Conservation (phyloP, 2,888 invertebrate genomes). For the Chouioia cunea region DNA sequence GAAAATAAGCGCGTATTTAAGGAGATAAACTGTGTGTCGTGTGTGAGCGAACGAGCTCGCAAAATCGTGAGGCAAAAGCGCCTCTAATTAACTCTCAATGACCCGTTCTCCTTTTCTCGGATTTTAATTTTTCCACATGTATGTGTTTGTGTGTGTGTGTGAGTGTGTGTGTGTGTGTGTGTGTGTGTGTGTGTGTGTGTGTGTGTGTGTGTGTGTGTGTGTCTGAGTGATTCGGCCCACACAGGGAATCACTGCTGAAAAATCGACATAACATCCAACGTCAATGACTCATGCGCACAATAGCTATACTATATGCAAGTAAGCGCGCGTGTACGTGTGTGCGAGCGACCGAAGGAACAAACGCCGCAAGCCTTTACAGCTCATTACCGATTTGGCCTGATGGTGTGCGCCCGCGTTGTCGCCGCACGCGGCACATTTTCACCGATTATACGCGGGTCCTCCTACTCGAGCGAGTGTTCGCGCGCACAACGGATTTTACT, state of each 20-base stretch:
- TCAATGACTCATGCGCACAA: slow-evolving; percentile 50
- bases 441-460: slow-evolving; percentile 38
- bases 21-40: slow-evolving; percentile 1
- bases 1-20: slow-evolving; percentile 11
- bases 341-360: slow-evolving; percentile 1
- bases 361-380: slow-evolving; percentile 59
- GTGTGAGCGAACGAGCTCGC: not conserved
- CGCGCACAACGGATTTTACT: not conserved
- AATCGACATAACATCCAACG: slow-evolving; percentile 43
- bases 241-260: too few relatives aligned
- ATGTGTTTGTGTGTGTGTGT: slow-evolving; percentile 26
- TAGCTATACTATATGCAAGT: slow-evolving; percentile 23
- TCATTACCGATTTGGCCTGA: slow-evolving; percentile 67
- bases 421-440: slow-evolving; percentile 35
- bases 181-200: slow-evolving; percentile 24
- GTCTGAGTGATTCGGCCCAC: slow-evolving; percentile 13
- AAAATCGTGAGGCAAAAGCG: slow-evolving; percentile 41
- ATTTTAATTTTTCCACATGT: slow-evolving; percentile 40
- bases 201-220: too few relatives aligned
- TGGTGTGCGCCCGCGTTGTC: slow-evolving; percentile 13
- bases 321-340: not conserved
- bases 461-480: slow-evolving; percentile 12
- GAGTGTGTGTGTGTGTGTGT: slow-evolving; percentile 33
- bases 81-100: slow-evolving; percentile 40
- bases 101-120: slow-evolving; percentile 4